phyloP scores from a whole-genome alignment of 2,888 invertebrate genomes.

The Calameuta filiformis region DNA sequence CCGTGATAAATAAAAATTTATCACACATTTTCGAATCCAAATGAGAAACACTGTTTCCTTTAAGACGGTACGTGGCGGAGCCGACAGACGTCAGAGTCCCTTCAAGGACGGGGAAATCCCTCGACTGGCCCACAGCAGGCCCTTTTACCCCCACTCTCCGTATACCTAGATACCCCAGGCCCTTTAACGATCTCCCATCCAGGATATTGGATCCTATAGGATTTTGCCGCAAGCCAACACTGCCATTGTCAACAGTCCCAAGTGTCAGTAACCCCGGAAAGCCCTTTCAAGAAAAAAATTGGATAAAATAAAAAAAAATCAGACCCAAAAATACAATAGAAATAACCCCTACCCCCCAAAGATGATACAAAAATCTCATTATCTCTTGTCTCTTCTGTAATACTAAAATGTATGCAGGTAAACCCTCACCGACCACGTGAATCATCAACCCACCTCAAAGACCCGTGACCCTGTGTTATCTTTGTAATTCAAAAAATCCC shows the following conservation, averaged over 20 bases:
- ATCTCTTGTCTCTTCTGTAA: not conserved
- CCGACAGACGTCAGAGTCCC: slow-evolving; percentile 42
- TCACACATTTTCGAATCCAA: not conserved
- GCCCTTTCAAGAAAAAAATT: not conserved
- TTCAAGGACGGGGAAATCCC: slow-evolving; percentile 55
- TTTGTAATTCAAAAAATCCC: not conserved
- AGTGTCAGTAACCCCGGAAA: not conserved
- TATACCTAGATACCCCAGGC: not conserved
- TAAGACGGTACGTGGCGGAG: slow-evolving; percentile 25
- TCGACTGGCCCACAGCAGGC: slow-evolving; percentile 19
- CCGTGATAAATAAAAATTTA: not conserved
- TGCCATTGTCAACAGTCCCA: not conserved
- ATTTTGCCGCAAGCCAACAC: not conserved
- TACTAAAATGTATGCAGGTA: not conserved
- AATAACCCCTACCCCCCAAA: not conserved
- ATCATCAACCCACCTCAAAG: not conserved
- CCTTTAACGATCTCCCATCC: not conserved
- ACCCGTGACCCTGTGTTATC: not conserved
- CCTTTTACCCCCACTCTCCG: slow-evolving; percentile 2
- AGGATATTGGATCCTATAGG: not conserved
- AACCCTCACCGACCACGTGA: not conserved
- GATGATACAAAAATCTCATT: not conserved
- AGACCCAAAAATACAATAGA: not conserved
- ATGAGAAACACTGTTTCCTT: slow-evolving; percentile 36
- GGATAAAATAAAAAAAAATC: not conserved